A percentile compares a stretch with the other conserved stretches of the same genome.
These are phyloP conservation scores for Thecocarcelia acutangulata DNA, from an alignment of 2,888 invertebrate species.

Conservation along the genomic window DNA sequence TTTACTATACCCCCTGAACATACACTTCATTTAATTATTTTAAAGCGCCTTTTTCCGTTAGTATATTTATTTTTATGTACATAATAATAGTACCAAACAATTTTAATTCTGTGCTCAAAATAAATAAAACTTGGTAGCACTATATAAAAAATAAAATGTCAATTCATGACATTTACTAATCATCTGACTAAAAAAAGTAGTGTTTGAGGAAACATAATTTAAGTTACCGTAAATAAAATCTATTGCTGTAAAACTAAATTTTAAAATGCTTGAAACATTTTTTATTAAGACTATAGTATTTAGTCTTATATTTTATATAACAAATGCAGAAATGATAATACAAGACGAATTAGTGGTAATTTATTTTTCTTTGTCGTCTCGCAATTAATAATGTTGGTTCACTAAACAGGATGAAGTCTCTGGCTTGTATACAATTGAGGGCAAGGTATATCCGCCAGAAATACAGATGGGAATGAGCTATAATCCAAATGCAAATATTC, in stretches of 20 bases:
- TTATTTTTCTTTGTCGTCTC: not conserved
- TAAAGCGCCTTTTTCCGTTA: too few relatives aligned
- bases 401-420: constrained; percentile 77
- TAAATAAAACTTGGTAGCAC: constrained; percentile 19
- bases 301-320: constrained; percentile 56
- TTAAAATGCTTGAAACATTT: constrained; percentile 47
- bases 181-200: constrained; percentile 44
- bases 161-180: constrained; percentile 33
- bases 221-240: too few relatives aligned
- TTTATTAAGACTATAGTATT: constrained; percentile 64
- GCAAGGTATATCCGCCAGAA: constrained; percentile 87
- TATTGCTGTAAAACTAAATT: not conserved
- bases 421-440: constrained; percentile 89
- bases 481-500: constrained; percentile 52
- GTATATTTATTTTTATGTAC: too few relatives aligned
- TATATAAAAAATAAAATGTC: not conserved
- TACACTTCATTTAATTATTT: too few relatives aligned
- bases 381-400: not conserved
- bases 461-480: constrained; percentile 74
- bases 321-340: constrained; percentile 70
- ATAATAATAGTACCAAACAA: too few relatives aligned
- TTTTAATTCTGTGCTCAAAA: too few relatives aligned
- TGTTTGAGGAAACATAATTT: constrained; percentile 30
- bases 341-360: constrained; percentile 59
- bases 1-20: too few relatives aligned